A percentile compares a stretch with the other conserved stretches of the same genome.
Evolutionary conservation across 2,797 vertebrate genomes (phyloP).

Genomic region (Linurgus olivaceus): DNA sequence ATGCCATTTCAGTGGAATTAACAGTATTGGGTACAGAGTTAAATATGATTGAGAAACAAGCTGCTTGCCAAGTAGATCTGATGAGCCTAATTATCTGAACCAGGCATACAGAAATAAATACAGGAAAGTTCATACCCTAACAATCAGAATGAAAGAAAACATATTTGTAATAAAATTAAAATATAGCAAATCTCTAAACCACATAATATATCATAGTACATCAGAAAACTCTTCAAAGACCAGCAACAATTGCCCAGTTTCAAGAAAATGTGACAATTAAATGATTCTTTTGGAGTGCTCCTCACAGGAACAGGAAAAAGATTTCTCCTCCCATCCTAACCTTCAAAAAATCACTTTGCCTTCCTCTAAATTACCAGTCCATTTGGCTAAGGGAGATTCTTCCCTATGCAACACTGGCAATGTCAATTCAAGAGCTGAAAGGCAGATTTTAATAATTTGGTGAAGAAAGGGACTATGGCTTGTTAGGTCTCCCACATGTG

Average conservation of each 20-base stretch:
- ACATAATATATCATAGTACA: no score
- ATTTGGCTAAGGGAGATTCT: neutral
- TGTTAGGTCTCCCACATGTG: neutral
- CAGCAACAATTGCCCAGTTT: accelerated
- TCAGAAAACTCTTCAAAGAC: neutral
- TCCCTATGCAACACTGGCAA: neutral
- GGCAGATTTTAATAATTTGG: neutral
- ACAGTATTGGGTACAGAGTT: neutral
- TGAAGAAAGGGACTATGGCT: neutral
- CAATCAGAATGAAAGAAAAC: neutral
- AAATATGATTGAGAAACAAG: neutral
- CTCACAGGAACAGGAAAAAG: neutral
- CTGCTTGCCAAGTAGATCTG: neutral
- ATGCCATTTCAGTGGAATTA: neutral
- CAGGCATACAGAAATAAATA: neutral
- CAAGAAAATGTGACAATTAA: neutral
- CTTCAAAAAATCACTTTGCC: neutral
- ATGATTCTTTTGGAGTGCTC: neutral
- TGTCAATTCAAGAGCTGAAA: neutral
- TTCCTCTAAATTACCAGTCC: neutral
- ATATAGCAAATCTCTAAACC: neutral
- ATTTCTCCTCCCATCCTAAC: neutral
- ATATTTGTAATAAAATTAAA: neutral
- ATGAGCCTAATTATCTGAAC: neutral
- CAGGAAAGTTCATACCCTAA: neutral